Percentiles rank a stretch among this genome's conserved stretches.
phyloP scores from a whole-genome alignment of 2,888 invertebrate species.

The Plebejus melissa region DNA sequence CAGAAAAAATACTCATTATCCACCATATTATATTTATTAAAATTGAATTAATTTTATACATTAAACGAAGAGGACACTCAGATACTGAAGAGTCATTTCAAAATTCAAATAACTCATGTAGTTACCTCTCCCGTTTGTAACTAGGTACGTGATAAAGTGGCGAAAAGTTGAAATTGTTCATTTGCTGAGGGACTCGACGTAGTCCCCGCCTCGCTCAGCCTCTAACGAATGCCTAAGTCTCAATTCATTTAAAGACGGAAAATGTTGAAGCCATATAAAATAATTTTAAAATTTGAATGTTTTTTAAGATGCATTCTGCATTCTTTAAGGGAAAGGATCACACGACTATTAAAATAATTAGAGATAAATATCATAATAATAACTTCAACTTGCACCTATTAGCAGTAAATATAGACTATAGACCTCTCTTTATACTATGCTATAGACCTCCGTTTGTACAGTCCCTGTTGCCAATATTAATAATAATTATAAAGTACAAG shows the following conservation, averaged over 20 bases:
- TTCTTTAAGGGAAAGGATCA: background rate
- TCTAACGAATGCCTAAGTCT: constrained; percentile 26
- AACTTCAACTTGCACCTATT: too few relatives aligned
- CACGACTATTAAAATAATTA: background rate
- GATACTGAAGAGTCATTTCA: background rate
- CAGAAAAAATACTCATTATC: background rate
- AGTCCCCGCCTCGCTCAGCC: constrained; percentile 47
- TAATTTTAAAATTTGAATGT: background rate
- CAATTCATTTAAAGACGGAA: constrained; percentile 3
- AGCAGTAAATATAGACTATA: too few relatives aligned
- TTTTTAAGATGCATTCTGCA: background rate
- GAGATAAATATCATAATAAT: too few relatives aligned
- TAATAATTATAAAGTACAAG: too few relatives aligned
- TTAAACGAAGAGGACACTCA: background rate
- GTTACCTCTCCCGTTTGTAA: constrained; percentile 16
- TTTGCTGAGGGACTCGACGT: constrained; percentile 31
- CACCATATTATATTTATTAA: background rate
- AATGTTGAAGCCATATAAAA: background rate
- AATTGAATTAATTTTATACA: background rate
- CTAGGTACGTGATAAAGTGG: constrained; percentile 22
- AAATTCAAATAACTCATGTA: constrained; percentile 1
- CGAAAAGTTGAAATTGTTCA: constrained; percentile 21
- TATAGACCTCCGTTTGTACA: too few relatives aligned
- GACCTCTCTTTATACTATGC: too few relatives aligned
- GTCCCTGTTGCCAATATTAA: too few relatives aligned